Percentiles rank a stretch among this genome's conserved stretches.
These are phyloP conservation scores for Tyto alba DNA, from an alignment of 2,113 vertebrate genomes.

Conservation along the genomic window DNA sequence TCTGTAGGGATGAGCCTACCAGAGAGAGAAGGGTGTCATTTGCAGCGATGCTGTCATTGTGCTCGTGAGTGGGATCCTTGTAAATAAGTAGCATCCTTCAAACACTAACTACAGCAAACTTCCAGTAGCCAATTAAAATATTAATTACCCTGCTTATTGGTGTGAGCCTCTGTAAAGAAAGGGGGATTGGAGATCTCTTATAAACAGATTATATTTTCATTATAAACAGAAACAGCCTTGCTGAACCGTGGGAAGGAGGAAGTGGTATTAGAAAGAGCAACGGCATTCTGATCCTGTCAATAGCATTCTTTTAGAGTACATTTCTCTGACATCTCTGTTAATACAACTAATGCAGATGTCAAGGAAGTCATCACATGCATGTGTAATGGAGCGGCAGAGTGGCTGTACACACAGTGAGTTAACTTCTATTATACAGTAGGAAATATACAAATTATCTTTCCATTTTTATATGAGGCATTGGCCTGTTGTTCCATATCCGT, in stretches of 20 bases:
- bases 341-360: neutral
- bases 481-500: neutral
- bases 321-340: slow-evolving; percentile 26
- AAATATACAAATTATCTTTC: neutral
- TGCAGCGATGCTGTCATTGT: neutral
- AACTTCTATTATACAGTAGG: neutral
- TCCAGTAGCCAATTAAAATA: neutral
- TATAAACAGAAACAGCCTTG: neutral
- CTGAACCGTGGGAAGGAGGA: neutral
- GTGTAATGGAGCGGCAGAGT: neutral
- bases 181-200: neutral
- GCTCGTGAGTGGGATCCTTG: neutral
- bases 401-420: neutral
- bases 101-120: neutral
- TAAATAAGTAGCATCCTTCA: neutral
- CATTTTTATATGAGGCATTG: neutral
- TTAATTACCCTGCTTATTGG: neutral
- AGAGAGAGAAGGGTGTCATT: neutral
- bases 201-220: neutral
- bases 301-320: neutral
- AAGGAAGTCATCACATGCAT: neutral
- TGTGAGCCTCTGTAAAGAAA: neutral
- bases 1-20: neutral
- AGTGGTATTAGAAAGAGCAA: neutral
- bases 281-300: neutral